phyloP scores from a whole-genome alignment of 2,888 invertebrate genomes.

The Lissocephala sabroskyi region DNA sequence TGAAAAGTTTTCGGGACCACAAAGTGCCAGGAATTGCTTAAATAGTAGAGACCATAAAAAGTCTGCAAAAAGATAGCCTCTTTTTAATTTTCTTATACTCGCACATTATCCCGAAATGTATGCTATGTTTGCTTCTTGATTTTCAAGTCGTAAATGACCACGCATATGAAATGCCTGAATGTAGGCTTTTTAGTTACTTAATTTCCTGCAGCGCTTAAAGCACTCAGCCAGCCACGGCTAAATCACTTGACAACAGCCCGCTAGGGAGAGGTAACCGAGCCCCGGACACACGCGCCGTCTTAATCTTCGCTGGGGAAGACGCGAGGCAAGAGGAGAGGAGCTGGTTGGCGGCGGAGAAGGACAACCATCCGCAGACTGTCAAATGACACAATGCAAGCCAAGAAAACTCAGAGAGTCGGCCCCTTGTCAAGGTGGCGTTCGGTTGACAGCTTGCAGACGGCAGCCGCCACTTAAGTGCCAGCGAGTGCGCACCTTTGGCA shows the following conservation, averaged over 20 bases:
- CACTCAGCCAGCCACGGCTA: slow-evolving; percentile 1
- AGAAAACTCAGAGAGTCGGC: background rate
- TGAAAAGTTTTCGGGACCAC: too few species aligned
- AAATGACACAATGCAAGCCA: slow-evolving; percentile 53
- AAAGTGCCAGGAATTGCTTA: too few species aligned
- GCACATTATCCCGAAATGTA: slow-evolving; percentile 20
- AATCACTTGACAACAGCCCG: background rate
- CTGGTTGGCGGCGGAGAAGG: slow-evolving; percentile 1
- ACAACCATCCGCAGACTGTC: slow-evolving; percentile 37
- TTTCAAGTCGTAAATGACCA: too few species aligned
- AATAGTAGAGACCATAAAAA: too few species aligned
- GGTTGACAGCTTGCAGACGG: slow-evolving; percentile 63
- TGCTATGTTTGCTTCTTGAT: too few species aligned
- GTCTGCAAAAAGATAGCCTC: too few species aligned
- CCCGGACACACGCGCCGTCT: background rate
- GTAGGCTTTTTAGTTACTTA: slow-evolving; percentile 48
- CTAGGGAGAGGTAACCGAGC: background rate
- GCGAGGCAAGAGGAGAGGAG: background rate
- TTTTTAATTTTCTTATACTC: background rate
- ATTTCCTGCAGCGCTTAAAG: slow-evolving; percentile 47
- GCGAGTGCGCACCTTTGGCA: slow-evolving; percentile 63
- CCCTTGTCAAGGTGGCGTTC: slow-evolving; percentile 1
- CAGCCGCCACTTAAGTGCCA: slow-evolving; percentile 59
- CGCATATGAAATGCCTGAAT: too few species aligned
- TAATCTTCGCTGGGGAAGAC: background rate